phyloP scores from a whole-genome alignment of 1,140 invertebrate species.

The Drosophila kikkawai region DNA sequence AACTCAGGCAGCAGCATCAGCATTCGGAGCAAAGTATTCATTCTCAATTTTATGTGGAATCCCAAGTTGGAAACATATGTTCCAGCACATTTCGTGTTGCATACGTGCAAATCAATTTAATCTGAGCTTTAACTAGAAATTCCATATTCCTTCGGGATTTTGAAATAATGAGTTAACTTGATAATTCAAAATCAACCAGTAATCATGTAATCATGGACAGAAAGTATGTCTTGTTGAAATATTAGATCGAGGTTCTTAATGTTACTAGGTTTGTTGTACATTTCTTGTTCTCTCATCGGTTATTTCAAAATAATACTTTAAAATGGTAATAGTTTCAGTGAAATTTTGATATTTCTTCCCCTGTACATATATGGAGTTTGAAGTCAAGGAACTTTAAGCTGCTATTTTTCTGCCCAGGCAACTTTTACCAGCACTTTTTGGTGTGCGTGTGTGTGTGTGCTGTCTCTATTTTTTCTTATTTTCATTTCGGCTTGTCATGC shows the following conservation, averaged over 20 bases:
- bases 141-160: neutral
- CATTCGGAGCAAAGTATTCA: conserved; percentile 11
- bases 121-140: conserved; percentile 4
- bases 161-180: conserved; percentile 4
- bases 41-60: conserved; percentile 35
- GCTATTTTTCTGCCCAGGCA: conserved; percentile 51
- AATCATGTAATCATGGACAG: neutral
- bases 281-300: neutral
- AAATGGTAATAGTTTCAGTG: neutral
- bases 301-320: neutral
- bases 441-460: neutral
- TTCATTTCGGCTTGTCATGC: conserved; percentile 63
- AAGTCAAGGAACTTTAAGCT: conserved; percentile 79
- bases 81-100: conserved; percentile 7
- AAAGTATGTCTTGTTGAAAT: neutral
- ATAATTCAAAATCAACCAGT: neutral
- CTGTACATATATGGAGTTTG: conserved; percentile 19
- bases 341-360: no score
- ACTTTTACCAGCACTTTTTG: conserved; percentile 62
- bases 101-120: conserved; percentile 6
- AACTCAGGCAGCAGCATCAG: conserved; percentile 11
- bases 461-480: conserved; percentile 32
- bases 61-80: conserved; percentile 6
- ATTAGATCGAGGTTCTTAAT: no score
- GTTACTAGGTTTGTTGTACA: neutral